Evolutionary conservation across 2,797 vertebrate genomes (phyloP).

Genomic region (Mus spretus): DNA sequence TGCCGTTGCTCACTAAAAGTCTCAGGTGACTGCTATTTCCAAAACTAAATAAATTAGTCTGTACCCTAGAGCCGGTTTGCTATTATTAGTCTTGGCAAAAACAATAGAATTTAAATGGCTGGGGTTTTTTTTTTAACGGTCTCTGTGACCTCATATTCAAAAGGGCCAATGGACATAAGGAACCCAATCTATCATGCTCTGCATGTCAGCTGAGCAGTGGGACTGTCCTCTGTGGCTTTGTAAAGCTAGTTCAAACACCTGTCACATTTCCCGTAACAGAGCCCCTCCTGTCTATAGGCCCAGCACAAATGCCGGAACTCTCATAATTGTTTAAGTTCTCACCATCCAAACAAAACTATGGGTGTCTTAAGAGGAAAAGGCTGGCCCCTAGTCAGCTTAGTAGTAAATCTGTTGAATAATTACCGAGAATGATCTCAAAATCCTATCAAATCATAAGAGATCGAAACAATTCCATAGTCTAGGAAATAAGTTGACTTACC

Average conservation of each 20-base stretch:
- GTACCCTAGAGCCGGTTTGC: neutral
- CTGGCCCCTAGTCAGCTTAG: neutral
- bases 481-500: slow-evolving; percentile 2
- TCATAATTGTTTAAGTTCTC: neutral
- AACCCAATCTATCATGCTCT: neutral
- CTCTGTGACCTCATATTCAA: neutral
- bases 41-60: neutral
- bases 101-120: slow-evolving; percentile 12
- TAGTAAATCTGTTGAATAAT: neutral
- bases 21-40: neutral
- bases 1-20: slow-evolving; percentile 27
- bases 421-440: too few species aligned
- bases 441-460: neutral
- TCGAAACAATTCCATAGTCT: neutral
- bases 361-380: neutral
- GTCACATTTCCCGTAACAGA: slow-evolving; percentile 8
- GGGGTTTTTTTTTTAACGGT: neutral
- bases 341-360: neutral
- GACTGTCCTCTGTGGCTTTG: neutral
- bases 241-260: neutral
- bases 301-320: neutral
- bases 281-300: neutral
- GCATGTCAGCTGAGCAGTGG: neutral
- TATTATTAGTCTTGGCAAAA: slow-evolving; percentile 44
- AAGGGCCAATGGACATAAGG: neutral